phyloP scores from a whole-genome alignment of 2,797 vertebrate genomes.

The Chrosomus eos region DNA sequence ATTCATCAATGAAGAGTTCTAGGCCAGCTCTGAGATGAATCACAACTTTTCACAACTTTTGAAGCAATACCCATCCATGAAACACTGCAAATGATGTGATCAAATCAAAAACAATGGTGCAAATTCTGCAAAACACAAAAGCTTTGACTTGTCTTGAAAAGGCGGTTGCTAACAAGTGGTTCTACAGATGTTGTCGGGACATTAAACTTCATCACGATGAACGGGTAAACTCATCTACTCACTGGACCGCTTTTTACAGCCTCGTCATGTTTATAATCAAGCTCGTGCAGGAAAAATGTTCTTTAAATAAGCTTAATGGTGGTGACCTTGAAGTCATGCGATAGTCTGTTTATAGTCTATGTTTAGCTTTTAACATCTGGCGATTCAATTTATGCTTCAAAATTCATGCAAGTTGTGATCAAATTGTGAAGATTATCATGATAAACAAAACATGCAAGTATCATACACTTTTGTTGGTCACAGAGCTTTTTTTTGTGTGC shows the following conservation, averaged over 20 bases:
- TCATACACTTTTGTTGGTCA: not conserved
- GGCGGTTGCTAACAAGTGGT: not conserved
- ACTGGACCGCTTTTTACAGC: not conserved
- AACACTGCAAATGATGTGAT: not conserved
- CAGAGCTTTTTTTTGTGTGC: not conserved
- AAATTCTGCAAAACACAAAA: not conserved
- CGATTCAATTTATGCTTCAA: not conserved
- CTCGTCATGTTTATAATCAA: not conserved
- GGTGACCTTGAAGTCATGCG: not conserved
- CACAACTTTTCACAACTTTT: not conserved
- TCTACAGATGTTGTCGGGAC: not conserved
- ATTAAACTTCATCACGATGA: not conserved
- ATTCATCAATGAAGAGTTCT: not conserved
- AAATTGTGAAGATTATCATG: not conserved
- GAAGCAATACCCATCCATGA: not conserved
- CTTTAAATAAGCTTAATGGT: not conserved
- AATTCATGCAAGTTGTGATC: not conserved
- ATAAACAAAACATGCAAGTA: not conserved
- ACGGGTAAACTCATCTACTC: not conserved
- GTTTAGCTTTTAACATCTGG: not conserved
- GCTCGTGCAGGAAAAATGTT: not conserved
- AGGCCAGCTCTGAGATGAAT: not conserved
- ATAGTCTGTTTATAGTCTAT: not conserved
- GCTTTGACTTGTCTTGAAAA: slow-evolving; percentile 2
- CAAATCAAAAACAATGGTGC: not conserved